Evolutionary conservation across 1,140 invertebrate genomes (phyloP), one percentile per base, ranked within the genome.

Genomic region (Drosophila melanica): DNA sequence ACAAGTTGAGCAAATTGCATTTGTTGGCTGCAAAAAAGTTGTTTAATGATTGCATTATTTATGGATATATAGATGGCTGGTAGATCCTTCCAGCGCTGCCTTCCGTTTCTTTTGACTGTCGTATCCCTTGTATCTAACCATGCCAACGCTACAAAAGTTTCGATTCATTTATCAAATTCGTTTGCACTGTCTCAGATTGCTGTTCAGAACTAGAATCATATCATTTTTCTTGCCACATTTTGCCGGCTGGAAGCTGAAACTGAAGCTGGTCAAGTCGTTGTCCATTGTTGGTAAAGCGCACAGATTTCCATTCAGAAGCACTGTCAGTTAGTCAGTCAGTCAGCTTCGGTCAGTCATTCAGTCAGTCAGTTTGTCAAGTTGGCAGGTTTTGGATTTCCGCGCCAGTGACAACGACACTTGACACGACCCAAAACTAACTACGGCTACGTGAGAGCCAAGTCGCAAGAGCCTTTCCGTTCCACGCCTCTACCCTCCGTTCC

Each of bases 141-240:
- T 33, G 27, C 27, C 48, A 51, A 16, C 58, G 33, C 20, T 37
- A 20, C 44, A 65, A 44, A 64, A 75, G 58, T 71, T 68, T 69
- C 45, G 54, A 63, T 73, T 75, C 85, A 78, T 89, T 84, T 84
- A 85, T 89, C 79, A 84, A 80, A 80, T 70, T 77, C 78, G 73
- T 81, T 81, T 58, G 67, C 69, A 55, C 51, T 68, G 57, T 7
- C 44, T 37, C 57, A 18, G 37, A n/a, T 23, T 42, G 37, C 18
- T 18, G 35, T 44, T 53, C n/a, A 41, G 54, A 35, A 11, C 59
- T 27, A 33, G 59, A 41, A 55, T 63, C 55, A 60, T 85, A 80
- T 84, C 79, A 89, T 90, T 90, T 89, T 84, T 89, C 84, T 80
- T 84, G 67, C 73, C 58, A 69, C 66, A 68, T 53, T 68, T 58